Evolutionary conservation across 2,113 vertebrate genomes (phyloP).

Genomic region (Psettodes erumei): DNA sequence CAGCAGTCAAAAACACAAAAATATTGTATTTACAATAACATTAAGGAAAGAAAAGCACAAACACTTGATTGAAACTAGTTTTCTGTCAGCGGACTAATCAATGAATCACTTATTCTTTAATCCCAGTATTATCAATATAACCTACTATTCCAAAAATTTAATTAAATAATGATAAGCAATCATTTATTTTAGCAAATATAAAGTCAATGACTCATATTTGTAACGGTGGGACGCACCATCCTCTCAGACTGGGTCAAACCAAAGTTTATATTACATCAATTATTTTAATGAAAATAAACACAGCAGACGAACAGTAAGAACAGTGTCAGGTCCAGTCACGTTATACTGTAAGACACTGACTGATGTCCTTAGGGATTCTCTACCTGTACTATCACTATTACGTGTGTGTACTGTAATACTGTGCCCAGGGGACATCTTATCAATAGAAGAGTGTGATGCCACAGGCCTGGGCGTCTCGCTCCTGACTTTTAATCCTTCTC

Average conservation of each 20-base stretch:
- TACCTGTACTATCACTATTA: conserved; percentile 44
- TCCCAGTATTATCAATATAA: not conserved
- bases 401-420: conserved; percentile 14
- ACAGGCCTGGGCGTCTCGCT: conserved; percentile 50
- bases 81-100: not conserved
- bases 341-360: not conserved
- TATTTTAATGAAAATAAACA: conserved; percentile 19
- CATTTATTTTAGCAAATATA: not conserved
- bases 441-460: conserved; percentile 20
- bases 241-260: not conserved
- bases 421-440: conserved; percentile 9
- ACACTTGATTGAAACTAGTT: not conserved
- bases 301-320: not conserved
- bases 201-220: not conserved
- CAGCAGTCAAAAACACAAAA: not conserved
- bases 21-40: not conserved
- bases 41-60: not conserved
- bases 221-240: not conserved
- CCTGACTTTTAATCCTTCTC: conserved; percentile 19
- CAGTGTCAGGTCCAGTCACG: conserved; percentile 6
- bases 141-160: not conserved
- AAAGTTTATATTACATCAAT: not conserved
- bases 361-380: conserved; percentile 20
- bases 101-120: not conserved
- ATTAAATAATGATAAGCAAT: not conserved